Evolutionary conservation across 2,113 vertebrate genomes (phyloP), one percentile per base, ranked within the genome.

Genomic region (Brevimyrus niger): DNA sequence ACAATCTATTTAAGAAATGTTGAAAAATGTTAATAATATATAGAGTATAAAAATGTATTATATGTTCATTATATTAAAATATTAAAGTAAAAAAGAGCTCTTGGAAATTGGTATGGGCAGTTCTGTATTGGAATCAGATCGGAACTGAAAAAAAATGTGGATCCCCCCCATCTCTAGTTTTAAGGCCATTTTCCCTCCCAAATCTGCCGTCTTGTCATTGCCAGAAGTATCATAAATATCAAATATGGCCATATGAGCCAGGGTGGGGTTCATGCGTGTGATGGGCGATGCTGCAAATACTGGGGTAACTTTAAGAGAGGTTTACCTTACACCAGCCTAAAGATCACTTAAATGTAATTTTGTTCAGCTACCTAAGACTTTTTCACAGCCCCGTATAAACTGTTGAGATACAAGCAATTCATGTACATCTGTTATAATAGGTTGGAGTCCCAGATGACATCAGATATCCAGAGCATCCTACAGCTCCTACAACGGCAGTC

Each of bases 401-500:
- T 42, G 73, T 38, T 80, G 31, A 42, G 13, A 69, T 48, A 27
- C 17, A 0, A 31, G 58, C 13, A 6, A 47, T 48, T 76, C 65
- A n/a, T 17, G 31, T 21, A 15, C 44, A 5, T 90, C 27, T 61
- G 86, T 17, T 88, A 47, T 89, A 91, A 89, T 90, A 99, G 98
- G 94, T 95, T 99, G 90, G 98, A 99, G 96, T 97, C 97, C 90
- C 98, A 99, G 93, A 97, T 99, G 97, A 97, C 97, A 51, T 94
- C 97, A 87, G 98, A 99, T 51, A 98, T 99, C 91, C 98, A 99
- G 93, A 96, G 95, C 89, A 98, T 99, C 92, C 95, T 99, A 90
- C 97, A 98, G 93, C 95, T 99, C 89, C 94, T 99, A 88, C 98
- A 99, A 93, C 97, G 96, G 92, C 98, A 98, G 94, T 94, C 96